These are phyloP conservation scores for Aldabrachelys gigantea DNA, from an alignment of 2,113 vertebrate species.

Conservation along the genomic window DNA sequence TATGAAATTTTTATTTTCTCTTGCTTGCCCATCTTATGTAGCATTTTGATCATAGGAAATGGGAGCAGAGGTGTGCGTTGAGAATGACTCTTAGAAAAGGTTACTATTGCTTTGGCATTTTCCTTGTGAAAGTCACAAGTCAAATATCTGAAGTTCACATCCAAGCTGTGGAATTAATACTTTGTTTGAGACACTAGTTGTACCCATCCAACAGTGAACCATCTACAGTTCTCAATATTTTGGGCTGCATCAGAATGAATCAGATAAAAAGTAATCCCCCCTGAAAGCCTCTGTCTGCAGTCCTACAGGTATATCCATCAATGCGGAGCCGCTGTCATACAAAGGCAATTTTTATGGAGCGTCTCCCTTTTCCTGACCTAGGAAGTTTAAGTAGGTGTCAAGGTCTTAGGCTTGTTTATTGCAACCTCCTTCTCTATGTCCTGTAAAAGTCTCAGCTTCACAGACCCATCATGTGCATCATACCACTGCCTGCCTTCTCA, in stretches of 20 bases:
- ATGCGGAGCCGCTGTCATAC: background rate
- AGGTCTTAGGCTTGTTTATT: background rate
- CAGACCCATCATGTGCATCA: background rate
- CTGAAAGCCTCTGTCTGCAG: background rate
- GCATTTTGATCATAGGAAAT: constrained; percentile 8
- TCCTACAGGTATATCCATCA: background rate
- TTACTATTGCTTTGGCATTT: constrained; percentile 34
- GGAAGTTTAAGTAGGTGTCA: background rate
- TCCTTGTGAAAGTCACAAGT: background rate
- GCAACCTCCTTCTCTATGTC: background rate
- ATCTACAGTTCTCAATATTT: background rate
- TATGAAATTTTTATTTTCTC: background rate
- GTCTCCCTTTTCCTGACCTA: fast-evolving
- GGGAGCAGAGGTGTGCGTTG: background rate
- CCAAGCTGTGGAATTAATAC: constrained; percentile 26
- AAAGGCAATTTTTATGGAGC: fast-evolving
- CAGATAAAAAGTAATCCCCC: background rate
- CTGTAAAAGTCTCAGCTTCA: background rate
- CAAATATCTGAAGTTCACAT: constrained; percentile 27
- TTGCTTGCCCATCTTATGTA: background rate
- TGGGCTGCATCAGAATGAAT: background rate
- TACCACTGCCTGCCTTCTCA: background rate
- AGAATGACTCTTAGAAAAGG: background rate
- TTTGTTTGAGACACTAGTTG: fast-evolving
- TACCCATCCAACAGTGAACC: too few relatives aligned